A percentile compares a stretch with the other conserved stretches of the same genome.
These are phyloP conservation scores for Tolmerus cingulatus DNA, from an alignment of 2,888 invertebrate genomes.

Conservation along the genomic window DNA sequence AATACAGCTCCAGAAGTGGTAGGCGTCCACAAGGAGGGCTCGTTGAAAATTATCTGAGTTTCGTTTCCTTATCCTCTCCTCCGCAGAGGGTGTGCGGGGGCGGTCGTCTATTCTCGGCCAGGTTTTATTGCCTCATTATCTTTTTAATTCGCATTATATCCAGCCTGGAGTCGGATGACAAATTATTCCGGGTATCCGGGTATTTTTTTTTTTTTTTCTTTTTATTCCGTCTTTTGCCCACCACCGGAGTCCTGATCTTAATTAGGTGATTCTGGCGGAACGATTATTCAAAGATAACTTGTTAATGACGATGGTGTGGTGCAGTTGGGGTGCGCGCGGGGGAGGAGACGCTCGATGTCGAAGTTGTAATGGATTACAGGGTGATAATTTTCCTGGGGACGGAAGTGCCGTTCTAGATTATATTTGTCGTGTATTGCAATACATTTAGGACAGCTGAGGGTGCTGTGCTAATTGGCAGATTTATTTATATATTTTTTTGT, in stretches of 20 bases:
- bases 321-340: neutral
- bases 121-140: conserved; percentile 47
- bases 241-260: conserved; percentile 5
- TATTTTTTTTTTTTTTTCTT: conserved; percentile 5
- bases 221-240: neutral
- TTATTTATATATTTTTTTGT: neutral
- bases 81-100: neutral
- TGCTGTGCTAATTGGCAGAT: neutral
- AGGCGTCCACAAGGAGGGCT: neutral
- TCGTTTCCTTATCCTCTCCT: neutral
- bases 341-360: neutral
- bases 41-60: neutral
- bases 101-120: neutral
- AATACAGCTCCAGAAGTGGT: neutral
- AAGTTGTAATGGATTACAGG: conserved; percentile 24
- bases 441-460: neutral
- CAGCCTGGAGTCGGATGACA: conserved; percentile 44
- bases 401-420: neutral
- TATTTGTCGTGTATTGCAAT: neutral
- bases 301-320: neutral
- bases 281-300: conserved; percentile 41
- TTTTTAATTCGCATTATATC: conserved; percentile 46
- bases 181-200: conserved; percentile 39
- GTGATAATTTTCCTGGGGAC: conserved; percentile 1
- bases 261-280: conserved; percentile 35